Evolutionary conservation across 1,140 invertebrate genomes (phyloP).

Genomic region (Tetramorium simillimum): DNA sequence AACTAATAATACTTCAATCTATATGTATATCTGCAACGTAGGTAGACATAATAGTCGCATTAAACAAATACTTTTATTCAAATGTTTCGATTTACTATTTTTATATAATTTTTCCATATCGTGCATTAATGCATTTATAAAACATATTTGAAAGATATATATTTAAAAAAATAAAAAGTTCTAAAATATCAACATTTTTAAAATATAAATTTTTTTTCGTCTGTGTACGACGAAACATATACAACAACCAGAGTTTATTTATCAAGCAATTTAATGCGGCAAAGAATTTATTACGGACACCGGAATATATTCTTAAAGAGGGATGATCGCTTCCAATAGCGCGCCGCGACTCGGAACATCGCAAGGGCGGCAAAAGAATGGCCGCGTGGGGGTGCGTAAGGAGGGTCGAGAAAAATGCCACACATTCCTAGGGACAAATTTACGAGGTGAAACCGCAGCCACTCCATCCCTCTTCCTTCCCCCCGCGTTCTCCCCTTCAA

Average conservation of each 20-base stretch:
- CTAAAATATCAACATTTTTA: not conserved
- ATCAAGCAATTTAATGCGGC: slow-evolving; percentile 12
- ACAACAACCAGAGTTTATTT: not conserved
- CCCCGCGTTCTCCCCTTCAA: slow-evolving; percentile 21
- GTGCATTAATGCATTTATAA: not conserved
- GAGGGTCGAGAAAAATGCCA: slow-evolving; percentile 64
- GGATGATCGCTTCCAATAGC: slow-evolving; percentile 43
- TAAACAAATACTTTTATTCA: not conserved
- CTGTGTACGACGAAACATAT: not conserved
- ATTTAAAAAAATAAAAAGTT: not conserved
- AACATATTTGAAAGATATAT: not conserved
- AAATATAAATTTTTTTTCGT: not conserved
- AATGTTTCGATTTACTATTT: not conserved
- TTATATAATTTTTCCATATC: not conserved
- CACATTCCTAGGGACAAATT: slow-evolving; percentile 75
- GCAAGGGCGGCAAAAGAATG: slow-evolving; percentile 16
- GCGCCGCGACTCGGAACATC: not conserved
- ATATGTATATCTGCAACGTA: not conserved
- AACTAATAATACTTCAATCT: not conserved
- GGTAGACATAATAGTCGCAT: not conserved
- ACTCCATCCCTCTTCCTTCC: slow-evolving; percentile 46
- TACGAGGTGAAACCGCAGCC: slow-evolving; percentile 79
- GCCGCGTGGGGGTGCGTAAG: slow-evolving; percentile 28
- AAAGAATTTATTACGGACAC: slow-evolving; percentile 29
- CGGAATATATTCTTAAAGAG: slow-evolving; percentile 44